Evolutionary conservation across 2,797 vertebrate species (phyloP), one percentile per base, ranked within the genome.

Genomic region (Darevskia nairensis): DNA sequence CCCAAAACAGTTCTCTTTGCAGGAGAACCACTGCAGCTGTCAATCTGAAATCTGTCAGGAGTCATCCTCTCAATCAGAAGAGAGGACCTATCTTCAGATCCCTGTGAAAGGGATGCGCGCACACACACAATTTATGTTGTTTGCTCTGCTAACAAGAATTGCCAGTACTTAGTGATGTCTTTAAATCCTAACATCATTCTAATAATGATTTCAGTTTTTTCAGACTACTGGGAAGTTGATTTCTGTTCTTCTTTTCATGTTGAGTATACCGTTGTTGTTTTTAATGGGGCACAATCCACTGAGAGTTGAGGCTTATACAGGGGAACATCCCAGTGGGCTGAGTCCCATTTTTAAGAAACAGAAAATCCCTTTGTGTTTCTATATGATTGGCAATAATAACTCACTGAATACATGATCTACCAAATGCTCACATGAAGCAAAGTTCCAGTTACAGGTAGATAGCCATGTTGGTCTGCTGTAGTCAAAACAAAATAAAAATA

Each of bases 371-470:
- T 84, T 87, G 89, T 71, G 89, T 80, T 50, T 87, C 80, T 41
- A 64, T 86, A 91, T 66, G 66, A 85, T 61, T 92, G 88, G 92
- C 72, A 89, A 82, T 66, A 82, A 72, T 84, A 88, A 93, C 75
- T 91, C 25, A 90, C 50, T 35, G 86, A 85, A 88, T 88, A 44
- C 66, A 86, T 86, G 61, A 69, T 64, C 41, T 10, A 21, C 3
- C 46, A 21, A 86, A 82, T 76, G 92, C 64, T 15, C 39, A 89
- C 4, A 88, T 6, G n/a, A 92, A 91, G 21, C 46, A 79, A 79
- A 87, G 85, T n/a, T 46, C 75, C 1, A 71, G 32, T 29, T 23
- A 71, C 35, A 35, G 35, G 35, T 35, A 35, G 35, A 2, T 35
- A 35, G 35, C 35, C 2, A 2, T 35, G 35, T 35, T 35, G 35